phyloP scores from a whole-genome alignment of 23 tunicate species.

The Oikopleura vanhoeffeni region DNA sequence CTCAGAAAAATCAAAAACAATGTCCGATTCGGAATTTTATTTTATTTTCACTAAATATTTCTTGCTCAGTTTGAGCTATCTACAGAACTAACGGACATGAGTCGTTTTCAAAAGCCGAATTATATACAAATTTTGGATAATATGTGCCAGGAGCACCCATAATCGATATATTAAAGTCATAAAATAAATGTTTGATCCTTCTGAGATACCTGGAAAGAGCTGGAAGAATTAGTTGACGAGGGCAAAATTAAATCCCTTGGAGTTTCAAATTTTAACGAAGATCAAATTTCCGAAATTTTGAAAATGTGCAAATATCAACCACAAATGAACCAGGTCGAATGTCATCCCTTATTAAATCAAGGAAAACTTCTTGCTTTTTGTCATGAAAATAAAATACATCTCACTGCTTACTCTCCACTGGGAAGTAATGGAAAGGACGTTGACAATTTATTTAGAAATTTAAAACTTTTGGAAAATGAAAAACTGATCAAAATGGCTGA shows the following conservation, averaged over 20 bases:
- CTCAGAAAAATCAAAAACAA: too few species aligned
- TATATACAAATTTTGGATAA: too few species aligned
- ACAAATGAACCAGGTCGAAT: slow-evolving; percentile 14
- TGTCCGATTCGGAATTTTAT: too few species aligned
- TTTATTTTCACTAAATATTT: too few species aligned
- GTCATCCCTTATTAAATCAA: neutral
- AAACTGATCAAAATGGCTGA: neutral
- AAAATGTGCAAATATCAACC: slow-evolving; percentile 3
- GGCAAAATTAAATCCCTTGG: neutral
- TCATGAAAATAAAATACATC: neutral
- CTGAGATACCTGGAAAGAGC: slow-evolving; percentile 5
- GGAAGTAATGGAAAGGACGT: neutral
- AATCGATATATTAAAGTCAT: too few species aligned
- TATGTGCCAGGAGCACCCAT: too few species aligned
- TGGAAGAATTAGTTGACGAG: neutral
- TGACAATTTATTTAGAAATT: too few species aligned
- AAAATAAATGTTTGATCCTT: too few species aligned
- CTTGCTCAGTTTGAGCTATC: too few species aligned
- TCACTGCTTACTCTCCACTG: neutral
- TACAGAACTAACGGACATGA: too few species aligned
- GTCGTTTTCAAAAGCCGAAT: too few species aligned
- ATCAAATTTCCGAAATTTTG: neutral
- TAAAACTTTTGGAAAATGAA: neutral
- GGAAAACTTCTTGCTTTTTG: neutral
- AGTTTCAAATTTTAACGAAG: neutral